Percentiles rank a stretch among this genome's conserved stretches.
phyloP scores from a whole-genome alignment of 2,797 vertebrate species.

The Diplodus puntazzo region DNA sequence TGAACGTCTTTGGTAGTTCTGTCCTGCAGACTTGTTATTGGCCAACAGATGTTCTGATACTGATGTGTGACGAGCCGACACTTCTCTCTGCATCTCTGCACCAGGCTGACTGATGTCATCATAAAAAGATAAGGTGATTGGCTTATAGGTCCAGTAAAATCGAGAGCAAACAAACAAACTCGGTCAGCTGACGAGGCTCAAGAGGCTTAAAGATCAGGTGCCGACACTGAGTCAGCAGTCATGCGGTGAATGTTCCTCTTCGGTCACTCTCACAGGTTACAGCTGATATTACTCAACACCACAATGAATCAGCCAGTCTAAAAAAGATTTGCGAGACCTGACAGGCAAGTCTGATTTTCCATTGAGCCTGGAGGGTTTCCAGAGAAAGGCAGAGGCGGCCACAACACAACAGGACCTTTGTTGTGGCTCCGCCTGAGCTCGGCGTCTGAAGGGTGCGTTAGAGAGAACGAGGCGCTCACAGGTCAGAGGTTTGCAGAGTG shows the following conservation, averaged over 20 bases:
- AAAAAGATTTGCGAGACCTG: background rate
- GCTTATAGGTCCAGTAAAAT: background rate
- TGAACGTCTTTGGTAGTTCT: no score
- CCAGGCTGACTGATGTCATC: background rate
- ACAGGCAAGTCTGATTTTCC: slow-evolving; percentile 24
- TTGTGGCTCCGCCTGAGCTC: slow-evolving; percentile 8
- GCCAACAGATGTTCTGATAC: no score
- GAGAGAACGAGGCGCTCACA: slow-evolving; percentile 27
- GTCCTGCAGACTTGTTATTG: no score
- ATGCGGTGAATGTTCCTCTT: slow-evolving; percentile 14
- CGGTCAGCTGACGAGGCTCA: slow-evolving; percentile 39
- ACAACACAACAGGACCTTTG: slow-evolving; percentile 55
- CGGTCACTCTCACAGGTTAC: background rate
- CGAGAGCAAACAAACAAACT: slow-evolving; percentile 25
- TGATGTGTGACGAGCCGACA: no score
- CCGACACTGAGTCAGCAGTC: slow-evolving; percentile 38
- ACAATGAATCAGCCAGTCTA: slow-evolving; percentile 7
- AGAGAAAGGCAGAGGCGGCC: slow-evolving; percentile 1
- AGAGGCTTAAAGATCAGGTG: slow-evolving; percentile 16
- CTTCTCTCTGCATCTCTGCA: no score
- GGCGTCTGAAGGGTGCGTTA: slow-evolving; percentile 19
- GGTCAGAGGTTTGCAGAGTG: slow-evolving; percentile 8
- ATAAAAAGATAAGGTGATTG: background rate
- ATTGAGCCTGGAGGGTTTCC: slow-evolving; percentile 23
- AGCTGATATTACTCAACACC: background rate